Conservation (phyloP, 1,140 invertebrate species). For the Orchesella cincta region DNA sequence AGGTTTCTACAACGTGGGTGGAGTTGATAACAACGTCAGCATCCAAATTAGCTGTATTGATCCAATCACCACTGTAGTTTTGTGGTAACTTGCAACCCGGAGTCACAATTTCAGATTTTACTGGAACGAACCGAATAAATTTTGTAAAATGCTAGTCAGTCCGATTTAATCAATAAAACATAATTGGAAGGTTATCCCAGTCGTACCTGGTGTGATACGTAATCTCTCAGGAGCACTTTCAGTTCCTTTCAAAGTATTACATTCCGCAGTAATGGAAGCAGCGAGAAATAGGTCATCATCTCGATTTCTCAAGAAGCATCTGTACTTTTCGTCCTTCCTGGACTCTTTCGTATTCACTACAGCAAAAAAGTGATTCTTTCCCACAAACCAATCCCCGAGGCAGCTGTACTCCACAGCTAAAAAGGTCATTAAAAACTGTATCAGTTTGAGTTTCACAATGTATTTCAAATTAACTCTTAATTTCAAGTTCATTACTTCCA, state of each 20-base stretch:
- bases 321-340: conserved; percentile 86
- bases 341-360: conserved; percentile 93
- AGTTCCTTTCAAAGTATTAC: conserved; percentile 85
- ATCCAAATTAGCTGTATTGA: conserved; percentile 94
- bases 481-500: conserved; percentile 63
- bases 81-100: conserved; percentile 87
- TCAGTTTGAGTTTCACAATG: background rate
- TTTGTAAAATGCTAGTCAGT: too few relatives aligned
- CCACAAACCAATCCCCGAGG: conserved; percentile 91
- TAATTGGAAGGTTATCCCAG: conserved; percentile 1
- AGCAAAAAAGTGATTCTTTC: conserved; percentile 92
- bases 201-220: conserved; percentile 75
- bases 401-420: conserved; percentile 88
- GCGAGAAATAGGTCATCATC: conserved; percentile 89
- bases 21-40: conserved; percentile 91
- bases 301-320: conserved; percentile 90
- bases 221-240: conserved; percentile 90
- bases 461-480: conserved; percentile 50
- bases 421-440: conserved; percentile 45
- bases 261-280: conserved; percentile 88
- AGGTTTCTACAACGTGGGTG: conserved; percentile 93
- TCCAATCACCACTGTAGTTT: conserved; percentile 93
- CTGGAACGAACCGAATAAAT: too few relatives aligned
- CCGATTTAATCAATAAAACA: conserved; percentile 48
- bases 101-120: conserved; percentile 80